Base-by-base conservation (phyloP, 2,797 vertebrate species). In the Smutsia temminckii region DNA sequence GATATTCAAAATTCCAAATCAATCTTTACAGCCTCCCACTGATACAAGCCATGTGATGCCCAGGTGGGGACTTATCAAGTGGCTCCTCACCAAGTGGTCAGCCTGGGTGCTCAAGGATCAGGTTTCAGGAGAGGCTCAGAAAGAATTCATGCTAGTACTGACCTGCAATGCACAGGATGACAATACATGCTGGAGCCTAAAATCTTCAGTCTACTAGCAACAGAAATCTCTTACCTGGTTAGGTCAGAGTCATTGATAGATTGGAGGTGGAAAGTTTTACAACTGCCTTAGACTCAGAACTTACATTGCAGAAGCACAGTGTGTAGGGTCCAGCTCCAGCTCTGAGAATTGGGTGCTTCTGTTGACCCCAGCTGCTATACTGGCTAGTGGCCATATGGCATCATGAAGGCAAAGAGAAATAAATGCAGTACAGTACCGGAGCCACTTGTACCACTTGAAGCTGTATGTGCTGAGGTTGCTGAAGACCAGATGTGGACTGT, bases 361-460 rank as follows among this genome's bases (percentile, higher is more conserved):
- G 34, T 20, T n/a, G 72, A 84, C 21, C 37, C 51, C 21, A 5
- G 32, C 9, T 55, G 59, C 55, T 51, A 27, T 9, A 20, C 1
- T 23, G 34, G 3, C 53, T 0, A 3, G 27, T 17, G 57, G n/a
- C 32, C 13, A 11, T 0, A 78, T 0, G 55, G 32, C 80, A 46
- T 25, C n/a, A 17, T 0, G 23, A 23, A 77, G 16, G 21, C 3
- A 16, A 59, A 37, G 34, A 42, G 6, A 20, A 77, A 16, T 3
- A 49, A 37, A 72, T 0, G 27, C 61, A 8, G 83, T 11, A 68
- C 71, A 0, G 89, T 98, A 99, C 99, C 98, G 99, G 99, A 23
- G 99, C 99, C 95, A 99, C 99, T 97, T 99, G 99, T 86, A 99
- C 99, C 96, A 99, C 99, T 98, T 99, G 99, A 72, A 99, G 98